These are phyloP conservation scores for Pentalonia nigronervosa DNA, from an alignment of 1,140 invertebrate genomes.

Conservation along the genomic window DNA sequence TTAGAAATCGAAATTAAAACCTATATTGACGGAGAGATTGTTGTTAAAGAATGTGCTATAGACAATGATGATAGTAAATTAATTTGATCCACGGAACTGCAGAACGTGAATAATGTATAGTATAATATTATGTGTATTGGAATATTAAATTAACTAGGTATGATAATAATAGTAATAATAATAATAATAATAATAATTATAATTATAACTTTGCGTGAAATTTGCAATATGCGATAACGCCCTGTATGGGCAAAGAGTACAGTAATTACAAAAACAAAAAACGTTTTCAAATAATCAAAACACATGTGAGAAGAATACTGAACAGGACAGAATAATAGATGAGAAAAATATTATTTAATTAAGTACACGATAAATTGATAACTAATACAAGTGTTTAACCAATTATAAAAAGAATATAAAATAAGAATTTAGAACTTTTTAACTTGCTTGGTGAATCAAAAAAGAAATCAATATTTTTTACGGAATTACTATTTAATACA, in stretches of 20 bases:
- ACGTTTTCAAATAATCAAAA: too few species aligned
- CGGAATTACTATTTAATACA: neutral
- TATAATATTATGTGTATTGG: neutral
- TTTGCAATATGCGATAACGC: too few species aligned
- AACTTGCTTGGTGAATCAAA: neutral
- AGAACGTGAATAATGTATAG: neutral
- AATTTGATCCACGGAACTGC: neutral
- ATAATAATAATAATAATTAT: too few species aligned
- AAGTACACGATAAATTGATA: neutral
- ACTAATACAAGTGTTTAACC: too few species aligned
- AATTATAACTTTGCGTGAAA: too few species aligned
- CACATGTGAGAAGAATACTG: too few species aligned
- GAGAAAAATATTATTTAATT: neutral
- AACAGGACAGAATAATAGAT: too few species aligned
- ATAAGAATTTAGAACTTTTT: neutral
- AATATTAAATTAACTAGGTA: neutral
- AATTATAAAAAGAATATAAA: neutral
- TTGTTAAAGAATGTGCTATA: neutral
- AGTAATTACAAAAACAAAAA: too few species aligned
- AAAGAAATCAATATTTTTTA: neutral
- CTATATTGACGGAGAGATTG: neutral
- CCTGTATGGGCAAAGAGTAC: too few species aligned
- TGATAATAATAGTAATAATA: too few species aligned
- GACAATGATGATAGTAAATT: neutral
- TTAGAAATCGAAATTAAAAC: constrained; percentile 32